Conservation (phyloP, 1,140 invertebrate species). For the Artemia franciscana region DNA sequence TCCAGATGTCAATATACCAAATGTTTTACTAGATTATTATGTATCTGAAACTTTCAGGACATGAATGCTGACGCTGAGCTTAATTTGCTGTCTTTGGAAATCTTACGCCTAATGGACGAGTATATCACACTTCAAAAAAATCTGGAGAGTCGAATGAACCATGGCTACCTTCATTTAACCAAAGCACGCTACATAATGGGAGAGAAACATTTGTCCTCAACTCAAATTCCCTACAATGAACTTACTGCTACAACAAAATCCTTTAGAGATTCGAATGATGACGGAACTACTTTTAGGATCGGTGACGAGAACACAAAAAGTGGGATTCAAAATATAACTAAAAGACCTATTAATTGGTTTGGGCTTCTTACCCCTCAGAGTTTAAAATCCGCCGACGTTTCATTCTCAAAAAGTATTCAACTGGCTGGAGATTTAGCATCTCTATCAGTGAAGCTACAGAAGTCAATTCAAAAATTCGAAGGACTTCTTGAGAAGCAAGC, state of each 20-base stretch:
- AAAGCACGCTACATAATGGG: constrained; percentile 46
- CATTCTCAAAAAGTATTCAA: constrained; percentile 35
- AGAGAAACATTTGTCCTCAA: constrained; percentile 33
- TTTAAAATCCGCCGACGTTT: constrained; percentile 35
- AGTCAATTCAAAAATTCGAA: no score
- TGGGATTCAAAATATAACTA: neutral
- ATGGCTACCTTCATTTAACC: constrained; percentile 33
- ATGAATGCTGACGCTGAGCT: no score
- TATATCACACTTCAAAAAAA: constrained; percentile 12
- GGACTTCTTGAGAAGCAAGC: no score
- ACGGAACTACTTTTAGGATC: neutral
- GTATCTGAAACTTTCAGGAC: no score
- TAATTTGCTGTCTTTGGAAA: no score
- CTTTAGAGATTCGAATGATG: neutral
- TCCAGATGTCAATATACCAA: no score
- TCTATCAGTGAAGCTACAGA: constrained; percentile 27
- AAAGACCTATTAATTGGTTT: constrained; percentile 45
- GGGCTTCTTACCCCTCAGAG: constrained; percentile 43
- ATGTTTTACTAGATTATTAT: no score
- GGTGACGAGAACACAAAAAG: neutral
- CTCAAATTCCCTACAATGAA: constrained; percentile 35
- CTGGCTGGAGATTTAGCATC: constrained; percentile 34
- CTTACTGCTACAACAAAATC: neutral
- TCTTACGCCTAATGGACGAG: neutral
- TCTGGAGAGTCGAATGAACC: constrained; percentile 33